Base-by-base conservation (phyloP, 2,797 vertebrate species). In the Sebastes minor region DNA sequence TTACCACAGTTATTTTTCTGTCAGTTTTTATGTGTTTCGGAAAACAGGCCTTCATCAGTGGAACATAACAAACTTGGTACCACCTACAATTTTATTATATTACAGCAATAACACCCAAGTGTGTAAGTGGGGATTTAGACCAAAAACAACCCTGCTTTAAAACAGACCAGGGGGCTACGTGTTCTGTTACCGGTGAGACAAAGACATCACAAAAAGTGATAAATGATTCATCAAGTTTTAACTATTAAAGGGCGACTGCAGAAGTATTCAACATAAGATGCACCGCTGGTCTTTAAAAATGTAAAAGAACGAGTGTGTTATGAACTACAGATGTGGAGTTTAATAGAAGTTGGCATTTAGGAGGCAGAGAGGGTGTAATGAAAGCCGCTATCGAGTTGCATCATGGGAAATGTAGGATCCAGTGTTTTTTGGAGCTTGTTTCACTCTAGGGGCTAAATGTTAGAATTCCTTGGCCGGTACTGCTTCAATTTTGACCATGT, bases 1-100 rank as follows among this genome's bases (percentile, higher is more conserved):
- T 77, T 22, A 63, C 46, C 62, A 62, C 57, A 64, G 76, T 81
- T 66, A 67, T 70, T 73, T 52, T 74, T 52, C 59, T 62, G 35
- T 80, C 32, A 73, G 49, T 27, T 72, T 79, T 79, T 27, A 52
- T 59, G 67, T 7, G 7, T 62, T 73, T 35, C 0, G 6, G 64
- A 62, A 81, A 75, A 27, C 57, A 35, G 35, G 2, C 30, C 35
- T 69, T 72, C 35, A 78, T 80, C 63, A 70, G 49, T 23, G 27
- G 6, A 53, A 10, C 38, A 42, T 57, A 78, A 82, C 14, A 5
- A 76, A 73, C 74, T n/a, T 63, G 18, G 27, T 30, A 65, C 23
- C 22, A 13, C 35, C 28, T 67, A 53, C 6, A 2, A 9, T 65
- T 73, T 46, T 57, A 65, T 60, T n/a, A 25, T 32, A 69, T 38